A percentile compares a stretch with the other conserved stretches of the same genome.
phyloP scores from a whole-genome alignment of 2,888 invertebrate genomes.

The Nasonia oneida region DNA sequence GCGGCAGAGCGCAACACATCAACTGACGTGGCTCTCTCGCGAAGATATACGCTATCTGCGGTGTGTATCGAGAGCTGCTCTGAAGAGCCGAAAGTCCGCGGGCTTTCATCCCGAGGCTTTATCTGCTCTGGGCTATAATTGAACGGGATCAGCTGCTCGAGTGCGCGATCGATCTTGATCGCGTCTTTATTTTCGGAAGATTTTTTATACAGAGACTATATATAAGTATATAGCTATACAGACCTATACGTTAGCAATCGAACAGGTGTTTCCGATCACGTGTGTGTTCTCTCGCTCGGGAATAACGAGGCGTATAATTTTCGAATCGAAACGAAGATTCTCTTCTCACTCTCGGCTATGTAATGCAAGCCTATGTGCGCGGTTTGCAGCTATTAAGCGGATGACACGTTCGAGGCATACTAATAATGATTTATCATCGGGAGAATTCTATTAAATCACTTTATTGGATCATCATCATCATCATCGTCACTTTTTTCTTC shows the following conservation, averaged over 20 bases:
- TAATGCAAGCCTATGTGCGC: not conserved
- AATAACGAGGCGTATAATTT: not conserved
- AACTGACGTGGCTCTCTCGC: conserved; percentile 24
- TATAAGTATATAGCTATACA: not conserved
- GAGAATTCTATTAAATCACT: conserved; percentile 19
- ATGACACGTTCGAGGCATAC: not conserved
- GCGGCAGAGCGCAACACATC: not conserved
- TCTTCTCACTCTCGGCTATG: not conserved
- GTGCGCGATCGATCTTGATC: not conserved
- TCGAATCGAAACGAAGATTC: not conserved
- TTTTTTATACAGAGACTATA: not conserved
- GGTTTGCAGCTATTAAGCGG: not conserved
- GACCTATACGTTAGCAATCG: not conserved
- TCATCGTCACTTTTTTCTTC: not conserved
- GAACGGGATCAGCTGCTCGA: not conserved
- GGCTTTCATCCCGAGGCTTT: not conserved
- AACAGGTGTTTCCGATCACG: not conserved
- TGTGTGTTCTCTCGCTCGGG: not conserved
- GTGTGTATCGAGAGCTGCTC: not conserved
- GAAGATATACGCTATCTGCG: not conserved
- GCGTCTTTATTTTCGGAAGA: not conserved
- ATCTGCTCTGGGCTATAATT: not conserved
- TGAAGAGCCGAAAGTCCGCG: not conserved
- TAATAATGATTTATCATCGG: conserved; percentile 4
- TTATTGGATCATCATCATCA: not conserved